phyloP scores from a whole-genome alignment of 2,888 invertebrate genomes.

The Chloroclystis v-ata region DNA sequence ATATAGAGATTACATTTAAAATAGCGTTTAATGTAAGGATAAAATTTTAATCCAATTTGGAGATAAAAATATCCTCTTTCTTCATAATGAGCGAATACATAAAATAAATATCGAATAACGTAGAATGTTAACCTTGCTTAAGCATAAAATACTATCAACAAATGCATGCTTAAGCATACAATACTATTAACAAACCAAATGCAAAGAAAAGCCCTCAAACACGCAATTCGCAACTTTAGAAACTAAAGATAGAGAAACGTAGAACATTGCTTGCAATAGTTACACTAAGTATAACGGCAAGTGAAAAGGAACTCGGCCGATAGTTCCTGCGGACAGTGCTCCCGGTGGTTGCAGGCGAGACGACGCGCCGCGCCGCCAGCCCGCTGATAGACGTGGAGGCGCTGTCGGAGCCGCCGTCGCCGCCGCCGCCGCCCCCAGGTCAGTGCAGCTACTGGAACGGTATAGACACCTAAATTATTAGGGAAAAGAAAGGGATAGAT shows the following conservation, averaged over 20 bases:
- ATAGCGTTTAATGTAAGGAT: too few relatives aligned
- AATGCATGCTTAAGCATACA: too few relatives aligned
- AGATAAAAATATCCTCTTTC: too few relatives aligned
- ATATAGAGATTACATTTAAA: too few relatives aligned
- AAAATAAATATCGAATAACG: not conserved
- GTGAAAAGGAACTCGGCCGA: conserved; percentile 34
- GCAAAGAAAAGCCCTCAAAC: too few relatives aligned
- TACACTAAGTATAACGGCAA: conserved; percentile 12
- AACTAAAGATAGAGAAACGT: too few relatives aligned
- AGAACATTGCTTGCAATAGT: conserved; percentile 1
- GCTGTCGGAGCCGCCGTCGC: conserved; percentile 79
- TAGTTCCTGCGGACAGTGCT: conserved; percentile 40
- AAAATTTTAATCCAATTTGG: too few relatives aligned
- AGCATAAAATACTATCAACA: too few relatives aligned
- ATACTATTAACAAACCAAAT: too few relatives aligned
- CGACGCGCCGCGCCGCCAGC: conserved; percentile 80
- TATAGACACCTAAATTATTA: conserved; percentile 41
- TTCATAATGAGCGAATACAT: too few relatives aligned
- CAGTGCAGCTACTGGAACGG: conserved; percentile 72
- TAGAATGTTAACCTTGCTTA: not conserved
- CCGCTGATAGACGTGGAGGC: conserved; percentile 83
- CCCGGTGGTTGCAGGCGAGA: conserved; percentile 77
- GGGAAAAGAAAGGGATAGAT: not conserved
- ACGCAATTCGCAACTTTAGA: too few relatives aligned
- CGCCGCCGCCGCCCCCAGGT: conserved; percentile 75